Conservation (phyloP, 2,888 invertebrate genomes). For the Chrysodeixis includens region DNA sequence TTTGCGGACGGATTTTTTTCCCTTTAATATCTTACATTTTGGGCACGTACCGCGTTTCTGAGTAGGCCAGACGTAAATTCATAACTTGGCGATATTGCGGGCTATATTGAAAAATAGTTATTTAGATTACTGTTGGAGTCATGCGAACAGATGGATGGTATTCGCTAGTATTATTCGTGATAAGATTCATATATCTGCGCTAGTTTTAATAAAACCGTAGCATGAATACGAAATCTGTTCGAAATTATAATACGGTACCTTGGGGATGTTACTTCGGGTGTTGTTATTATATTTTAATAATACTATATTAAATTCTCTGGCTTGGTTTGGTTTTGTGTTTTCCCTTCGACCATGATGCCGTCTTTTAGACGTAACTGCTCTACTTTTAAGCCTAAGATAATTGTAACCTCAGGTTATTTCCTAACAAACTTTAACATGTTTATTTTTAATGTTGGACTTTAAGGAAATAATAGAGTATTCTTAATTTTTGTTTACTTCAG, state of each 20-base stretch:
- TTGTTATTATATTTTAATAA: neutral
- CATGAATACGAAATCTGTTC: conserved; percentile 19
- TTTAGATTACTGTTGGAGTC: conserved; percentile 73
- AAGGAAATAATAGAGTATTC: too few species aligned
- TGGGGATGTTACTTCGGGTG: neutral
- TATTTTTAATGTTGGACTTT: neutral
- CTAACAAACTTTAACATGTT: too few species aligned
- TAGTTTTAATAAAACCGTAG: conserved; percentile 45
- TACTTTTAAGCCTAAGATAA: too few species aligned
- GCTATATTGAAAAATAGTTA: conserved; percentile 87
- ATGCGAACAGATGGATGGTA: conserved; percentile 61
- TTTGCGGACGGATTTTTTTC: conserved; percentile 59
- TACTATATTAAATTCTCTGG: neutral
- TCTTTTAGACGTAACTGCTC: too few species aligned
- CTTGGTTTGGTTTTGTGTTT: neutral
- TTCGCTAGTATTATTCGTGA: conserved; percentile 51
- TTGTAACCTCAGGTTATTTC: too few species aligned
- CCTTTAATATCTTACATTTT: conserved; percentile 73
- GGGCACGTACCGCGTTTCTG: conserved; percentile 73
- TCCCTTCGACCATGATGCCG: neutral
- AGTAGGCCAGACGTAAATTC: conserved; percentile 80
- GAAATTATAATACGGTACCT: conserved; percentile 30
- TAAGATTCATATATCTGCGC: conserved; percentile 38
- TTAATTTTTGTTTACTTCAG: too few species aligned
- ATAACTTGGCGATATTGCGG: conserved; percentile 76